These are phyloP conservation scores for Zoroaster sp. DNA, from an alignment of 53 echinoderm and acorn worm genomes.

Conservation along the genomic window DNA sequence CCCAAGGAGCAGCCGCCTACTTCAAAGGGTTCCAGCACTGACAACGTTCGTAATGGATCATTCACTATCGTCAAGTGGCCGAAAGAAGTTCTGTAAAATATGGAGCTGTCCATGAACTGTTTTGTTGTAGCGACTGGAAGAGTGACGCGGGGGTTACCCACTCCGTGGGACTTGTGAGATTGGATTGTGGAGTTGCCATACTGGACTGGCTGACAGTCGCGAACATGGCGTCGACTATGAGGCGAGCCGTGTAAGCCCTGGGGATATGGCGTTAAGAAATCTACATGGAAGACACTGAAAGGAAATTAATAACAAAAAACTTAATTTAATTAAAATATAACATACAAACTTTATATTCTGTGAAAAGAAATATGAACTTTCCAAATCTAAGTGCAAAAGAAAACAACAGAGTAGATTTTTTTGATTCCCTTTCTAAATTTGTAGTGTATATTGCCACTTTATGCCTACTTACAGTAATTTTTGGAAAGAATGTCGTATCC, in stretches of 20 bases:
- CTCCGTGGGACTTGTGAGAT: constrained; percentile 54
- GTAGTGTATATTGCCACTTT: too few species aligned
- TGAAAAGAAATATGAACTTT: too few species aligned
- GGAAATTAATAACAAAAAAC: too few species aligned
- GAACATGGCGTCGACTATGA: constrained; percentile 66
- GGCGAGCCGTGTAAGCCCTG: constrained; percentile 69
- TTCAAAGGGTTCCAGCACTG: constrained; percentile 81
- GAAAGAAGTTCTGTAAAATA: constrained; percentile 33
- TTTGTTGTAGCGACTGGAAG: constrained; percentile 73
- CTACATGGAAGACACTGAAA: constrained; percentile 24
- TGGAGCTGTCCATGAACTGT: constrained; percentile 69
- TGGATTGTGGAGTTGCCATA: constrained; percentile 91
- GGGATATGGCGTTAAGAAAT: constrained; percentile 67
- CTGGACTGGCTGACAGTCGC: constrained; percentile 80
- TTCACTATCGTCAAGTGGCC: constrained; percentile 84
- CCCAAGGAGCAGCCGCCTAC: constrained; percentile 70
- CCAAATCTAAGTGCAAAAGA: too few species aligned
- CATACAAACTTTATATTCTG: too few species aligned
- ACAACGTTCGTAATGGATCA: constrained; percentile 72
- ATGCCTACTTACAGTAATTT: too few species aligned
- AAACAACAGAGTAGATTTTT: too few species aligned
- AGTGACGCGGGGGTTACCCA: constrained; percentile 22
- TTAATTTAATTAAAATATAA: too few species aligned
- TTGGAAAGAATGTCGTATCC: too few species aligned
- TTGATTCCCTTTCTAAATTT: too few species aligned